phyloP scores from a whole-genome alignment of 2,113 vertebrate genomes.

The Petroica traversi region DNA sequence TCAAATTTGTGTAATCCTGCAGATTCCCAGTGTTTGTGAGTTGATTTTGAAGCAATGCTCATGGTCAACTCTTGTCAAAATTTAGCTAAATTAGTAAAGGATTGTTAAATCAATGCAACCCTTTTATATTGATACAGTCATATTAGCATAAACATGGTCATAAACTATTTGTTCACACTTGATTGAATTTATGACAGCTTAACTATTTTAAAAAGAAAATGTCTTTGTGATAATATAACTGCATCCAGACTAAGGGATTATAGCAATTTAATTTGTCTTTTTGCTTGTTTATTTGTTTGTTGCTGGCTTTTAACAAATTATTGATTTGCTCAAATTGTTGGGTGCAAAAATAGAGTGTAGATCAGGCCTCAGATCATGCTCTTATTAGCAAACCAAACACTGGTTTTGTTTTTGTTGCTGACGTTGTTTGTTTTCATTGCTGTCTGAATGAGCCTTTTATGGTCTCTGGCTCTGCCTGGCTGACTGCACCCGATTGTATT shows the following conservation, averaged over 20 bases:
- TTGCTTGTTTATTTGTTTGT: constrained; percentile 9
- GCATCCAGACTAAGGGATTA: background rate
- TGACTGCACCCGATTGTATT: constrained; percentile 51
- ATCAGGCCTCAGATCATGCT: constrained; percentile 44
- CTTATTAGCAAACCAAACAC: constrained; percentile 73
- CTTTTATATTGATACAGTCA: background rate
- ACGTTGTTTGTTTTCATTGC: constrained; percentile 68
- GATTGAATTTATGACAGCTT: background rate
- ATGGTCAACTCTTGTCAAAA: background rate
- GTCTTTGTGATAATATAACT: background rate
- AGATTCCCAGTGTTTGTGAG: background rate
- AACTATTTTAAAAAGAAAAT: background rate
- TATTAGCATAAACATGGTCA: background rate
- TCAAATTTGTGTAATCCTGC: background rate
- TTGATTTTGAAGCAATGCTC: background rate
- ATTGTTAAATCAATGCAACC: background rate
- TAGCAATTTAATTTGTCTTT: background rate
- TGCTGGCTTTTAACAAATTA: background rate
- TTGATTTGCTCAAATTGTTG: background rate
- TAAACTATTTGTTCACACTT: background rate
- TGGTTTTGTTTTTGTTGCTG: constrained; percentile 63
- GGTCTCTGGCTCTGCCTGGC: constrained; percentile 39
- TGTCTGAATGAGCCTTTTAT: constrained; percentile 64
- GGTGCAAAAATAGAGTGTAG: background rate
- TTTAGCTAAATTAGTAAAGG: background rate